Evolutionary conservation across 2,888 invertebrate species (phyloP).

Genomic region (Thymelicus sylvestris): DNA sequence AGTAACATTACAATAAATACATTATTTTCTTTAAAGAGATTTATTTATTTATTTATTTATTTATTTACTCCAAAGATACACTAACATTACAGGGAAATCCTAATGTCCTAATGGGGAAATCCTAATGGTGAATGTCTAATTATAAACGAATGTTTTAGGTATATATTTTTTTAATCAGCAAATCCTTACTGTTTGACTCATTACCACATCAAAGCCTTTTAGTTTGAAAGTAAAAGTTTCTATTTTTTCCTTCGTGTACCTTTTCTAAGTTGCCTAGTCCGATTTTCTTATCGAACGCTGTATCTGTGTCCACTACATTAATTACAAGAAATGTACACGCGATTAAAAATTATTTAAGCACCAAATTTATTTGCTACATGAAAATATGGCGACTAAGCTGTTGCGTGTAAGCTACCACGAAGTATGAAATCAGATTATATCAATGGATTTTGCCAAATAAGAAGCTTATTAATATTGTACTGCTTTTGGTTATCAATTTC

Average conservation of each 20-base stretch:
- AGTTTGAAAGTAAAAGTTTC: background rate
- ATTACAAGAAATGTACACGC: constrained; percentile 28
- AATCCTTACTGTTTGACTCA: background rate
- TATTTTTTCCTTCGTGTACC: background rate
- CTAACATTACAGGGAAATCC: no score
- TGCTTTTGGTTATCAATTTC: no score
- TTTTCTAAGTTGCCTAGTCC: background rate
- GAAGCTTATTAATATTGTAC: background rate
- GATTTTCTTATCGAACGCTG: constrained; percentile 17
- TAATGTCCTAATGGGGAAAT: no score
- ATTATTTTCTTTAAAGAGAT: no score
- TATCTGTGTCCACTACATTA: constrained; percentile 28
- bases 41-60: no score
- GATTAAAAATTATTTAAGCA: constrained; percentile 23
- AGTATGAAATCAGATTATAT: background rate
- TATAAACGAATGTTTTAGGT: no score
- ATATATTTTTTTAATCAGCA: no score
- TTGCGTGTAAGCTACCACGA: background rate
- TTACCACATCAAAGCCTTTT: background rate
- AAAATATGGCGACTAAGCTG: background rate
- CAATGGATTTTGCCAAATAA: constrained; percentile 1
- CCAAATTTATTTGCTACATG: constrained; percentile 17
- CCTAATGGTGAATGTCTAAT: no score
- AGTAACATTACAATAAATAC: no score
- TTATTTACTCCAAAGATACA: no score